Base-by-base conservation (phyloP, 2,113 vertebrate species). In the Neolamprologus sp. region DNA sequence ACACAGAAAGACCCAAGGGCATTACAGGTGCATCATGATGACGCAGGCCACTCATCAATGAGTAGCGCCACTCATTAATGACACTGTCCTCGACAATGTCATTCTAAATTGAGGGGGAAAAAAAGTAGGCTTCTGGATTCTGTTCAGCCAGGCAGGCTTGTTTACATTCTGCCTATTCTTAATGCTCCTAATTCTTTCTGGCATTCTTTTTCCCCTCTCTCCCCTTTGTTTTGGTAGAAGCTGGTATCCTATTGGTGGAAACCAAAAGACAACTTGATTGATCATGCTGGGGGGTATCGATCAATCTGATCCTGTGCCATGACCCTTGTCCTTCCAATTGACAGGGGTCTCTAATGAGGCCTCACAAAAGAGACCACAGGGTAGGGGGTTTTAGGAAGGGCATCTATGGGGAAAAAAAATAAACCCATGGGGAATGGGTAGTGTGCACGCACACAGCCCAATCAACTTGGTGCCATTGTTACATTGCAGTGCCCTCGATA, bases 401-500 rank as follows among this genome's bases (percentile, higher is more conserved):
- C 88, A 92, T 93, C 88, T 94, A 91, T 87, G 87, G 87, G 28
- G 19, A 55, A 58, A 83, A 63, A 65, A 88, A 63, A 88, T 53
- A 86, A 88, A 87, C 90, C 93, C 92, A 90, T 85, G 89, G 92
- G 94, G 90, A 92, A 92, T 94, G 90, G 90, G 91, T 85, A 90
- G 82, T 75, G 35, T 54, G 68, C 51, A 83, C 63, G 57, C 80
- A 81, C 60, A 90, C 87, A 60, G 86, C 92, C 91, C 94, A 94
- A 95, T 95, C 92, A 95, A 95, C 92, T 94, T 89, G 89, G 89
- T 91, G 93, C 95, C 94, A 94, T 96, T 96, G 95, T 96, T 96
- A 90, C 89, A 87, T 91, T 37, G 89, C 86, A 54, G 17, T 91
- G 94, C 89, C 95, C 95, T 92, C 94, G 65, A 94, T 95, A 94